Evolutionary conservation across 1,140 invertebrate genomes (phyloP).

Genomic region (Hyles euphorbiae): DNA sequence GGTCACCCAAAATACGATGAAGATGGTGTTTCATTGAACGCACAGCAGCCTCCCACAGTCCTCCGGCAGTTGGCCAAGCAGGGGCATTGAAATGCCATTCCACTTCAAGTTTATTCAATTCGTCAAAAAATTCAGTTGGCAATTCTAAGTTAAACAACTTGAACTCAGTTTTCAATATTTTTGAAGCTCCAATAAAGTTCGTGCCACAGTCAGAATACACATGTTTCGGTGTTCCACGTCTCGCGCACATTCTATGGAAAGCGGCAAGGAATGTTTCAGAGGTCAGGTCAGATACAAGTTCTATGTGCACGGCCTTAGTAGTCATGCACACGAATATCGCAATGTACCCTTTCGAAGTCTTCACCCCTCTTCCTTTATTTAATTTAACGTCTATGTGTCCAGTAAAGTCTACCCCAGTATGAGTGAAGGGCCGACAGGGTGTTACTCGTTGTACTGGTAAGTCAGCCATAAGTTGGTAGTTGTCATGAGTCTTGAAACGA

Average conservation of each 20-base stretch:
- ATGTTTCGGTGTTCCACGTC: not conserved
- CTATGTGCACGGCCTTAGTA: not conserved
- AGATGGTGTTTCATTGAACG: not conserved
- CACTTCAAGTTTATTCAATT: not conserved
- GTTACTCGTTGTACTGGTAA: too few relatives aligned
- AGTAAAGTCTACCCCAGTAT: not conserved
- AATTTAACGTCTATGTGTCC: not conserved
- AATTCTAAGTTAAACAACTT: not conserved
- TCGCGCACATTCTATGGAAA: not conserved
- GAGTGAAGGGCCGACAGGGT: not conserved
- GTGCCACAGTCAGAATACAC: slow-evolving; percentile 1
- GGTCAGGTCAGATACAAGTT: not conserved
- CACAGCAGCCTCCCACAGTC: not conserved
- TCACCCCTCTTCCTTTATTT: not conserved
- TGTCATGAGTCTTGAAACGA: too few relatives aligned
- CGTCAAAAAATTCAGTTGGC: slow-evolving; percentile 8
- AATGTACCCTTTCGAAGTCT: not conserved
- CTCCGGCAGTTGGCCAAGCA: not conserved
- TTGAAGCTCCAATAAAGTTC: slow-evolving; percentile 5
- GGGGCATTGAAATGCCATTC: slow-evolving; percentile 6
- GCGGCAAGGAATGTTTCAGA: not conserved
- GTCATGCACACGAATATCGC: not conserved
- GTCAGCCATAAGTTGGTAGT: too few relatives aligned
- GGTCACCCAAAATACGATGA: not conserved
- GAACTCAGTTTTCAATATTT: slow-evolving; percentile 4